Evolutionary conservation across 1,140 invertebrate genomes (phyloP), one percentile per base, ranked within the genome.

Genomic region (Harlomillsia oculata): DNA sequence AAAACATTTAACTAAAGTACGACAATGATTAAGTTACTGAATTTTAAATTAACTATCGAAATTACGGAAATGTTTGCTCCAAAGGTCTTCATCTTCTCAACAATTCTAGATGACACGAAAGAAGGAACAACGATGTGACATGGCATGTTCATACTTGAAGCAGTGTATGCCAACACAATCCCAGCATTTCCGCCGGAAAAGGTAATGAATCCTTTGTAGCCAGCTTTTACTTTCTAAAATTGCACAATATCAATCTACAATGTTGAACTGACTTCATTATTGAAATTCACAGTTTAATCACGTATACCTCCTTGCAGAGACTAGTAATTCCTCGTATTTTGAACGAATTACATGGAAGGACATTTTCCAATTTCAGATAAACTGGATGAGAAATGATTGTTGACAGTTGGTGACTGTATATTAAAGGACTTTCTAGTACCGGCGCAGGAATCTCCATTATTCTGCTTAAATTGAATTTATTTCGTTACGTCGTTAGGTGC

Each of bases 101-200:
- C 68, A 53, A 75, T 69, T 44, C 70, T 64, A 9, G 59, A 44
- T 14, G 73, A 70, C 1, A 75, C 75, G 28, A 67, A 72, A 26
- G 66, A 56, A 1, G 77, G 75, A 14, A 77, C 67, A 49, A 74
- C 69, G 32, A 78, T 70, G 5, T 71, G 73, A 26, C 70, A 69
- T 13, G 71, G 69, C 9, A 77, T 36, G 4, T 64, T 60, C 1
- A 78, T 59, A 21, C 69, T 62, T 16, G 67, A 60, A 4, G 73
- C 71, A 1, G 72, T 62, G 62, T 74, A 75, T 1, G 77, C 75
- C 14, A 76, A 68, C 4, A 77, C 76, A 41, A 78, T 58, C 3
- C 77, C 77, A 28, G 75, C 77, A 69, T 78, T 79, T 5, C 77
- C 77, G 9, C 75, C 75, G 26, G 77, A 78, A 18, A 75, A 72